Evolutionary conservation across 2,888 invertebrate species (phyloP).

Genomic region (Schrankia costaestrigalis): DNA sequence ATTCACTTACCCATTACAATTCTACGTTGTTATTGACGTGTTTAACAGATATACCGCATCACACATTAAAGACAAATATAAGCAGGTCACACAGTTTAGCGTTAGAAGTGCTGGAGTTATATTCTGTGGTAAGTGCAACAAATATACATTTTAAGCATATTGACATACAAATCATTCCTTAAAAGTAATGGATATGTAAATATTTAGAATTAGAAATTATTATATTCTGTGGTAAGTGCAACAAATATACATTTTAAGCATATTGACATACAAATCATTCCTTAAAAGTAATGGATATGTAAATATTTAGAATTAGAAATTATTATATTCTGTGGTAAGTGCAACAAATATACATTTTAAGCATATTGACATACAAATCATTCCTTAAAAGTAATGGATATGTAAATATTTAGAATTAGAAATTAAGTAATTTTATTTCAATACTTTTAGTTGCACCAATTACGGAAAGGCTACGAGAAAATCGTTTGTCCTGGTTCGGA

Average conservation of each 20-base stretch:
- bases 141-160: not conserved
- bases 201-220: conserved; percentile 49
- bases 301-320: conserved; percentile 47
- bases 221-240: conserved; percentile 58
- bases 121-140: conserved; percentile 54
- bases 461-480: too few relatives aligned
- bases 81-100: conserved; percentile 38
- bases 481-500: too few relatives aligned
- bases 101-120: conserved; percentile 56
- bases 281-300: too few relatives aligned
- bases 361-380: not conserved
- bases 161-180: not conserved
- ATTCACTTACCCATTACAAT: conserved; percentile 95
- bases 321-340: conserved; percentile 60
- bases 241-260: not conserved
- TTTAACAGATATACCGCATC: conserved; percentile 88
- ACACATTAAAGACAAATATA: conserved; percentile 77
- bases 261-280: not conserved
- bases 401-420: conserved; percentile 47
- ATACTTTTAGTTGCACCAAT: too few relatives aligned
- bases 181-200: too few relatives aligned
- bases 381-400: not conserved
- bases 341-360: not conserved
- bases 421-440: too few relatives aligned
- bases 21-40: conserved; percentile 95